A percentile compares a stretch with the other conserved stretches of the same genome.
Conservation (phyloP, 2,113 vertebrate genomes). For the Speoplatyrhinus poulsoni region DNA sequence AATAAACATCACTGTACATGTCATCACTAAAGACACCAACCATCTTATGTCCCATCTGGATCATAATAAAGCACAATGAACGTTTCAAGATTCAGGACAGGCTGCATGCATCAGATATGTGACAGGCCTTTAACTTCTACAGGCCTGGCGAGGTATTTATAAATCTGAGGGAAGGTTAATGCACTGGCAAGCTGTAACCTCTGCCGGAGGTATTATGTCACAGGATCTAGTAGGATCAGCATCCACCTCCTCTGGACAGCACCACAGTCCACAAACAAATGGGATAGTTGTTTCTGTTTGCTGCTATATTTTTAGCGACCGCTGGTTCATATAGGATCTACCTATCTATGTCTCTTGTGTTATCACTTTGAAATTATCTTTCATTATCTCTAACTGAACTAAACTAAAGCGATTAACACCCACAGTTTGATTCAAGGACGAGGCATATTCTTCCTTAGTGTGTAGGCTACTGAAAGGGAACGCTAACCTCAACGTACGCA, state of each 20-base stretch:
- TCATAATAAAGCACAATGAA: too few species aligned
- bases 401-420: background rate
- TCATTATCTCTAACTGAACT: background rate
- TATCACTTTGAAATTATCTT: background rate
- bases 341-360: background rate
- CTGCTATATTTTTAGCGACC: conserved; percentile 8
- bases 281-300: conserved; percentile 31
- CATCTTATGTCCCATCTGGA: too few species aligned
- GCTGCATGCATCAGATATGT: background rate
- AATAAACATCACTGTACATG: background rate
- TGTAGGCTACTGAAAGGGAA: background rate
- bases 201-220: conserved; percentile 74
- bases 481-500: background rate
- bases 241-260: conserved; percentile 60
- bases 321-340: background rate
- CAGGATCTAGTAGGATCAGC: conserved; percentile 73
- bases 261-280: conserved; percentile 30
- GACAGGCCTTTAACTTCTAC: conserved; percentile 9
- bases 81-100: too few species aligned
- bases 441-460: background rate
- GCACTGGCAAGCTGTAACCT: conserved; percentile 45
- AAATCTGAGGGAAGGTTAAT: conserved; percentile 50
- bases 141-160: conserved; percentile 64
- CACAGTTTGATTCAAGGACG: background rate
- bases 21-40: too few species aligned